Conservation (phyloP, 2,888 invertebrate genomes). For the Amiota communis region DNA sequence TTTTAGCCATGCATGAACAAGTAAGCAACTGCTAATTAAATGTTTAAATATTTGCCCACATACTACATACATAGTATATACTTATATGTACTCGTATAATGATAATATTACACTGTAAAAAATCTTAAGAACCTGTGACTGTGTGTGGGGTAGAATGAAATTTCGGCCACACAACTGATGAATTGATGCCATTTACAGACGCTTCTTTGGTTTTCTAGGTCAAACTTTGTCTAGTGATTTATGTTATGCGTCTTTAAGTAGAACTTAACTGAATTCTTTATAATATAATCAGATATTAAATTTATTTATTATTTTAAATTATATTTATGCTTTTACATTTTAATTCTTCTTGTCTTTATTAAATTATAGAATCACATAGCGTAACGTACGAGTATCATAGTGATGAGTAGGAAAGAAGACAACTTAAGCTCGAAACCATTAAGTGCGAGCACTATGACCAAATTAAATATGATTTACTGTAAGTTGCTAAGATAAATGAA, state of each 20-base stretch:
- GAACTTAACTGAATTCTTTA: conserved; percentile 6
- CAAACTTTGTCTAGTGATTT: conserved; percentile 19
- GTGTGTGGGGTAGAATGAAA: no score
- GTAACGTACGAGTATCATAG: background rate
- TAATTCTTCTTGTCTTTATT: conserved; percentile 2
- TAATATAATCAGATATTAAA: background rate
- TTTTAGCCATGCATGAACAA: conserved; percentile 11
- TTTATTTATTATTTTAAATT: background rate
- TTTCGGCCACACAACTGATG: background rate
- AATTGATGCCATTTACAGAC: conserved; percentile 8
- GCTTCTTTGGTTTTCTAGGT: conserved; percentile 17
- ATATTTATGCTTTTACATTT: background rate
- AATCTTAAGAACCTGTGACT: no score
- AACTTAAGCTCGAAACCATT: no score
- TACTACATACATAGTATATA: no score
- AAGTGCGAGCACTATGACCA: conserved; percentile 15
- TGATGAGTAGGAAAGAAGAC: background rate
- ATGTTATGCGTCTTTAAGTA: conserved; percentile 4
- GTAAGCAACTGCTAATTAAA: conserved; percentile 9
- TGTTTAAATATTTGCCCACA: background rate
- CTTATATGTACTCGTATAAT: background rate
- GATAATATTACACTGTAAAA: conserved; percentile 3
- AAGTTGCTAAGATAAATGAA: background rate
- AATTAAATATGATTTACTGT: conserved; percentile 4
- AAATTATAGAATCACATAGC: conserved; percentile 14